Conservation (phyloP, 2,888 invertebrate species). For the Amaurobius ferox region DNA sequence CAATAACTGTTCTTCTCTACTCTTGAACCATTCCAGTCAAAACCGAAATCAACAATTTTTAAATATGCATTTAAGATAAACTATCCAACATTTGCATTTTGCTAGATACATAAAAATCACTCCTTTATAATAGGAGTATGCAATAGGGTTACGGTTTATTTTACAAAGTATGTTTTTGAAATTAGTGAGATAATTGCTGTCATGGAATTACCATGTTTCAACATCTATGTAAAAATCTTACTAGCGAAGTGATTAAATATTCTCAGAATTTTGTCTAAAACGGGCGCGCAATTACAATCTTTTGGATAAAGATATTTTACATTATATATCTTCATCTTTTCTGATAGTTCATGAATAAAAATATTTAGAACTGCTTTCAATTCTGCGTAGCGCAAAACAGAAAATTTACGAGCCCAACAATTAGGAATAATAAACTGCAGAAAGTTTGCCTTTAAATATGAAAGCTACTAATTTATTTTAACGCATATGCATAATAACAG, state of each 20-base stretch:
- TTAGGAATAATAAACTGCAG: not conserved
- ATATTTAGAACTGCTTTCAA: not conserved
- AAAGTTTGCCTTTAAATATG: not conserved
- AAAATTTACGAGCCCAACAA: conserved; percentile 2
- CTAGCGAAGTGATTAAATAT: not conserved
- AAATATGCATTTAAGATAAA: too few relatives aligned
- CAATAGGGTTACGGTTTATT: too few relatives aligned
- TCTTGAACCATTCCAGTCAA: too few relatives aligned
- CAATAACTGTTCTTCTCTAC: too few relatives aligned
- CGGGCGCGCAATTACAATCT: not conserved
- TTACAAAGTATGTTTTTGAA: too few relatives aligned
- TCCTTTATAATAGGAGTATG: too few relatives aligned
- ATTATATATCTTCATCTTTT: not conserved
- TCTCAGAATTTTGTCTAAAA: not conserved
- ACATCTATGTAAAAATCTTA: too few relatives aligned
- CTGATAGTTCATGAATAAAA: not conserved
- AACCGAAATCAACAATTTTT: too few relatives aligned
- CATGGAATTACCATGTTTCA: too few relatives aligned
- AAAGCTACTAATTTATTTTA: not conserved
- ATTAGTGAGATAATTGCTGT: too few relatives aligned
- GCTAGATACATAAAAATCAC: too few relatives aligned
- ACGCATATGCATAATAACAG: not conserved
- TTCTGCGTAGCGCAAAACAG: not conserved
- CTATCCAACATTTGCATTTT: too few relatives aligned
- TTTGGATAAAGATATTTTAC: not conserved